A percentile compares a stretch with the other conserved stretches of the same genome.
Conservation (phyloP, 2,888 invertebrate genomes). For the Campaea margaritaria region DNA sequence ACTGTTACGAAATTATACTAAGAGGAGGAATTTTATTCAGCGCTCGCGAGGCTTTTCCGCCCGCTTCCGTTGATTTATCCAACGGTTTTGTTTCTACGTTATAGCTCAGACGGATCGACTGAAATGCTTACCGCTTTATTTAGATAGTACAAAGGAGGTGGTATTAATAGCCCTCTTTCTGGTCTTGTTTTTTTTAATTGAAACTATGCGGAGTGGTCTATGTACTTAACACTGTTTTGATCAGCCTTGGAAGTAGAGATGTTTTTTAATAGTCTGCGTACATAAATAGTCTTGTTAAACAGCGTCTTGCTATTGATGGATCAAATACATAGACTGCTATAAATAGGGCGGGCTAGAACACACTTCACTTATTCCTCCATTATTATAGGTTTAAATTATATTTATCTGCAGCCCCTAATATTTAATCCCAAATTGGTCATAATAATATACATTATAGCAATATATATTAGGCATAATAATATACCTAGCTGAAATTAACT, state of each 20-base stretch:
- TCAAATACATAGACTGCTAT: no score
- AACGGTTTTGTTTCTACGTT: constrained; percentile 24
- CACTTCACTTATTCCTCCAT: no score
- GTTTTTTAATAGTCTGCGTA: background rate
- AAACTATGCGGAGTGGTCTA: no score
- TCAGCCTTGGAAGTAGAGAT: no score
- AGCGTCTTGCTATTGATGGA: no score
- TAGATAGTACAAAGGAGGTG: background rate
- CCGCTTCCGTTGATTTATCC: constrained; percentile 54
- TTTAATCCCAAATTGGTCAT: constrained; percentile 1
- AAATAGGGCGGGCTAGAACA: no score
- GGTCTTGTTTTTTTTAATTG: no score
- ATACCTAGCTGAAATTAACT: constrained; percentile 27
- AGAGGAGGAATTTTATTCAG: constrained; percentile 64
- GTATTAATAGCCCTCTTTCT: no score
- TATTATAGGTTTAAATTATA: no score
- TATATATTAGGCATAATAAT: background rate
- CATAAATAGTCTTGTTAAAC: no score
- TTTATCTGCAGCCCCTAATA: no score
- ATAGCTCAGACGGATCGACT: constrained; percentile 2
- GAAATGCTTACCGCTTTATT: background rate
- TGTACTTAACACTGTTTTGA: background rate
- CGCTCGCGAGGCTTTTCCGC: constrained; percentile 51
- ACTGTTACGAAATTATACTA: constrained; percentile 64
- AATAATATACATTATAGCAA: no score